A percentile compares a stretch with the other conserved stretches of the same genome.
Evolutionary conservation across 2,113 vertebrate genomes (phyloP).

Genomic region (Bostrychus sinensis): DNA sequence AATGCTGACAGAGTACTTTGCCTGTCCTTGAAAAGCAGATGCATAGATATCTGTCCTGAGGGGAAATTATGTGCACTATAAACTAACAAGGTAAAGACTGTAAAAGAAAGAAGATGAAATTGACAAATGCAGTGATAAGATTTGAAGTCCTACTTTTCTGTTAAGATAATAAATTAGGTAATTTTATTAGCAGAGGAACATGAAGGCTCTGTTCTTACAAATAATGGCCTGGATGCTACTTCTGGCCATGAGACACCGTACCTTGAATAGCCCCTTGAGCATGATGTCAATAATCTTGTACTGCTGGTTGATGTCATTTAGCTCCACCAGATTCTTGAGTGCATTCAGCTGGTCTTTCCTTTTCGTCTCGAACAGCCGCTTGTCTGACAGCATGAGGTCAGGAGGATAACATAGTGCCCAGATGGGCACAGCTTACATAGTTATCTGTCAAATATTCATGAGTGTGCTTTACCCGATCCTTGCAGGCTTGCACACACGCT

Average conservation of each 20-base stretch:
- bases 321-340: constrained; percentile 93
- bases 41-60: constrained; percentile 29
- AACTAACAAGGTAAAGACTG: constrained; percentile 22
- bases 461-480: background rate
- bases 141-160: constrained; percentile 20
- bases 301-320: constrained; percentile 96
- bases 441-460: constrained; percentile 14
- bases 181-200: constrained; percentile 12
- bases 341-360: constrained; percentile 95
- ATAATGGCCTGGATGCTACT: constrained; percentile 2
- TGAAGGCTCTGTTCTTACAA: background rate
- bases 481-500: background rate
- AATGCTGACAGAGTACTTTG: constrained; percentile 54
- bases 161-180: background rate
- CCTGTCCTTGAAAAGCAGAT: constrained; percentile 48
- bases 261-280: constrained; percentile 98
- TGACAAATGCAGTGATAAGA: constrained; percentile 12
- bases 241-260: constrained; percentile 45
- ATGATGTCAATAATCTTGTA: constrained; percentile 99
- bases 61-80: constrained; percentile 14
- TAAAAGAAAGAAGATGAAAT: too few species aligned
- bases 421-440: background rate
- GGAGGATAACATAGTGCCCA: constrained; percentile 37
- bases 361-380: constrained; percentile 96
- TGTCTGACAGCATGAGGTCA: constrained; percentile 82